A percentile compares a stretch with the other conserved stretches of the same genome.
Evolutionary conservation across 2,888 invertebrate species (phyloP).

Genomic region (Melieria omissa): DNA sequence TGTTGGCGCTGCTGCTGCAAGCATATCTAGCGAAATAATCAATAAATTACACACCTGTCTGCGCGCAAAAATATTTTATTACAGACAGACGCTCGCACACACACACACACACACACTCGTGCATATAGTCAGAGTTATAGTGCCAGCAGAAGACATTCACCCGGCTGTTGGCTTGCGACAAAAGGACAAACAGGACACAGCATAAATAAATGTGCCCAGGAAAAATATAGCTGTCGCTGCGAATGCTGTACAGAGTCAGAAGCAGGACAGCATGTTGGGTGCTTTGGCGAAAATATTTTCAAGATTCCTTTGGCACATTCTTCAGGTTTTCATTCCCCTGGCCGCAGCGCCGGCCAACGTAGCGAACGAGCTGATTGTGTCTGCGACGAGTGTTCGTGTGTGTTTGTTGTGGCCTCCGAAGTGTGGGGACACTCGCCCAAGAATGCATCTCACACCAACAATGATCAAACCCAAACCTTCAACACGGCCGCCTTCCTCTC

Average conservation of each 20-base stretch:
- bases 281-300: conserved; percentile 53
- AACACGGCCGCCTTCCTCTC: too few relatives aligned
- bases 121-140: not conserved
- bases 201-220: not conserved
- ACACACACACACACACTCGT: not conserved
- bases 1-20: conserved; percentile 8
- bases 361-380: not conserved
- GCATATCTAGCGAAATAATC: conserved; percentile 60
- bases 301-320: conserved; percentile 58
- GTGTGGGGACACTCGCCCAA: too few relatives aligned
- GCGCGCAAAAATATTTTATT: conserved; percentile 49
- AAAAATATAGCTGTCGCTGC: not conserved
- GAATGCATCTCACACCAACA: too few relatives aligned
- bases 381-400: conserved; percentile 3
- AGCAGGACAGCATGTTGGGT: not conserved
- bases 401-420: not conserved
- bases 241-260: not conserved
- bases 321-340: conserved; percentile 50
- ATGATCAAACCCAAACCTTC: too few relatives aligned
- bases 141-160: not conserved
- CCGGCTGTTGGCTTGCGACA: too few relatives aligned
- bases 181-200: not conserved
- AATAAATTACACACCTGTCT: conserved; percentile 66
- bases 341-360: conserved; percentile 40
- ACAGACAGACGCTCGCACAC: not conserved